phyloP scores from a whole-genome alignment of 2,888 invertebrate genomes.

The Podotricha telesiphe region DNA sequence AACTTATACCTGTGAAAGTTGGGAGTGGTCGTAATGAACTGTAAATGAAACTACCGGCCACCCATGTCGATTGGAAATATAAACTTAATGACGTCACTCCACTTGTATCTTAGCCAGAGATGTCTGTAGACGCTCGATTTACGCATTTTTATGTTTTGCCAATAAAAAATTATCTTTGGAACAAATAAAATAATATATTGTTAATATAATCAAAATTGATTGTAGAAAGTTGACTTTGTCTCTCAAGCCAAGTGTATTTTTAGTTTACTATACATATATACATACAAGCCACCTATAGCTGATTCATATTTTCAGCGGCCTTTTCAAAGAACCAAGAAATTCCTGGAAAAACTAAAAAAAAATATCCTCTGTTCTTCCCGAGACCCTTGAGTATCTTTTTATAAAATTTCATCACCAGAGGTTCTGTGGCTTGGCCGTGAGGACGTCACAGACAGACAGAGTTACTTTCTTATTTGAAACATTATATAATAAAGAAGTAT shows the following conservation, averaged over 20 bases:
- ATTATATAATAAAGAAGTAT: no score
- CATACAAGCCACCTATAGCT: no score
- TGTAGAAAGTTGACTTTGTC: background rate
- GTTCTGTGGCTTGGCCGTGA: no score
- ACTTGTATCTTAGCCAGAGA: background rate
- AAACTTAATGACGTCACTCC: constrained; percentile 19
- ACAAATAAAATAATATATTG: background rate
- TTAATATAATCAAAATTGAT: constrained; percentile 6
- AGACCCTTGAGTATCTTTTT: no score
- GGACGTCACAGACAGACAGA: no score
- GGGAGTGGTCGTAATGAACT: constrained; percentile 29
- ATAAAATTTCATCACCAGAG: no score
- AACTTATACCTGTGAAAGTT: constrained; percentile 36
- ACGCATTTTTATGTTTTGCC: constrained; percentile 6
- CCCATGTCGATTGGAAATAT: constrained; percentile 27
- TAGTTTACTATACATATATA: background rate
- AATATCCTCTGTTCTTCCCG: no score
- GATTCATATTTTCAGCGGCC: no score
- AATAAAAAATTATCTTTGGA: background rate
- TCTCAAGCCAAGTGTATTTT: background rate
- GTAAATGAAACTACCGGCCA: constrained; percentile 31
- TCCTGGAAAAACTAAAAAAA: no score
- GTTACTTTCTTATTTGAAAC: no score
- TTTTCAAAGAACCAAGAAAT: no score
- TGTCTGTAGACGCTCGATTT: background rate